Evolutionary conservation across 1,140 invertebrate species (phyloP).

Genomic region (Drosophila kanapiae): DNA sequence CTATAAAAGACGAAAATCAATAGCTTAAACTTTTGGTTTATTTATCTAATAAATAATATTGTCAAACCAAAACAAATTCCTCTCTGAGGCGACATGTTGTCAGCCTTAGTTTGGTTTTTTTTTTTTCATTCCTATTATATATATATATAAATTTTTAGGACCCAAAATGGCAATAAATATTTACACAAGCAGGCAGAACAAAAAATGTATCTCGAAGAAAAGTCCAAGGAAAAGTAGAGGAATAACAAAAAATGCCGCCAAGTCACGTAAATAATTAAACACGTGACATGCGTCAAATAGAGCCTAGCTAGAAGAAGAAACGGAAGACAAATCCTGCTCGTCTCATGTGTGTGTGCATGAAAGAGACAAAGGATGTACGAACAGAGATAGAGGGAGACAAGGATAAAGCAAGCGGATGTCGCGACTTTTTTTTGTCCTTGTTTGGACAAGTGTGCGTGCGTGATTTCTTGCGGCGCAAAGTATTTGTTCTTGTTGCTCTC

Average conservation of each 20-base stretch:
- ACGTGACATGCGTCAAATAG: constrained; percentile 69
- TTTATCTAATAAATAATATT: neutral
- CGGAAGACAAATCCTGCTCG: neutral
- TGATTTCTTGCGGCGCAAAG: constrained; percentile 28
- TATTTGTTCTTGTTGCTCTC: constrained; percentile 34
- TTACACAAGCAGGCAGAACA: constrained; percentile 39
- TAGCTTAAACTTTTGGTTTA: no score
- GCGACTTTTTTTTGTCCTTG: constrained; percentile 35
- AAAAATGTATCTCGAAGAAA: constrained; percentile 11
- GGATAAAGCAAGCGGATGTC: constrained; percentile 35
- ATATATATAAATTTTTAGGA: constrained; percentile 8
- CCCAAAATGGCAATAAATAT: constrained; percentile 59
- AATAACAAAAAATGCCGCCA: constrained; percentile 58
- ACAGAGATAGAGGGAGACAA: neutral
- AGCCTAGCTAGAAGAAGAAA: constrained; percentile 36
- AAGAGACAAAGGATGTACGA: neutral
- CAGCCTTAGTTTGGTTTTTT: constrained; percentile 15
- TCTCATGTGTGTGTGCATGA: neutral
- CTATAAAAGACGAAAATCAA: no score
- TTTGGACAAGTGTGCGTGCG: constrained; percentile 54
- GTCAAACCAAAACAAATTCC: constrained; percentile 4
- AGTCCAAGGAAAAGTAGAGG: constrained; percentile 13
- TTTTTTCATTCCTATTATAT: neutral
- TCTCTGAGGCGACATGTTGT: constrained; percentile 9
- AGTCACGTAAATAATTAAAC: constrained; percentile 81